Conservation (phyloP, 2,797 vertebrate species). For the Agapornis canus region DNA sequence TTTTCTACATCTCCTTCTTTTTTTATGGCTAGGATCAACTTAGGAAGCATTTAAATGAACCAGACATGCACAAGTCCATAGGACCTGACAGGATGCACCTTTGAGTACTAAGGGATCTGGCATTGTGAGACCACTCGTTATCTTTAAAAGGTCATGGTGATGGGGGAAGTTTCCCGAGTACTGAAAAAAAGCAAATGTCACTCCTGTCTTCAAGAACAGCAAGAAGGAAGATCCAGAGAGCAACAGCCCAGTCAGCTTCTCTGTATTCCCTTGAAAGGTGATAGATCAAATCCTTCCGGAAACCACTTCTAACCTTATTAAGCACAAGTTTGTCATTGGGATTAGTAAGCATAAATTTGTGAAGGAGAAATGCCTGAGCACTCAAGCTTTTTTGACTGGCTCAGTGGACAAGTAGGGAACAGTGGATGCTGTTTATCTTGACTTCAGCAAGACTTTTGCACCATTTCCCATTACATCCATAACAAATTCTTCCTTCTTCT, state of each 20-base stretch:
- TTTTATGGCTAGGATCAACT: not conserved
- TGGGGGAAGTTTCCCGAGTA: not conserved
- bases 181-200: not conserved
- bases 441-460: not conserved
- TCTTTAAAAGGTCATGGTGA: not conserved
- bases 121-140: not conserved
- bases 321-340: fast-evolving
- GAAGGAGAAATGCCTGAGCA: not conserved
- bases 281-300: not conserved
- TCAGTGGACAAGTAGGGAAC: not conserved
- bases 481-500: not conserved
- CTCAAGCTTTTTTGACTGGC: not conserved
- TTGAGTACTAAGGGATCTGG: not conserved
- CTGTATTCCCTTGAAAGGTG: not conserved
- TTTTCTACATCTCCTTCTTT: not conserved
- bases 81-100: not conserved
- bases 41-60: not conserved
- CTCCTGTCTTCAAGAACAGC: not conserved
- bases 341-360: not conserved
- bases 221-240: not conserved
- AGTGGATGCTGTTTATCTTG: not conserved
- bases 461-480: not conserved
- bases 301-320: not conserved
- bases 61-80: not conserved
- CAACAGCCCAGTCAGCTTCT: not conserved